Evolutionary conservation across 2,888 invertebrate species (phyloP).

Genomic region (Napeogenes sylphis): DNA sequence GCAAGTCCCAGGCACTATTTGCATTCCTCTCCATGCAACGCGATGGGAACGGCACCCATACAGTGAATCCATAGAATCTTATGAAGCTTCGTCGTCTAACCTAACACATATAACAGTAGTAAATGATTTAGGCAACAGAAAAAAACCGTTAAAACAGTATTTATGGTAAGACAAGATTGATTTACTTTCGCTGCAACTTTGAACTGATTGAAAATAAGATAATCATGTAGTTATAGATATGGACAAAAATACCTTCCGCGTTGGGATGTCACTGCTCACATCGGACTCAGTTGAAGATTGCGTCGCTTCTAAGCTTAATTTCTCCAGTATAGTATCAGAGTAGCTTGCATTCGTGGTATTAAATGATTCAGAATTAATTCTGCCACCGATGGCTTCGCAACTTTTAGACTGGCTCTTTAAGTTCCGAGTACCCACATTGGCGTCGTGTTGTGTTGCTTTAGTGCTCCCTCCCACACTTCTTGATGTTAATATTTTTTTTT

Average conservation of each 20-base stretch:
- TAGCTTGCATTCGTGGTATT: conserved; percentile 50
- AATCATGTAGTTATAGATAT: neutral
- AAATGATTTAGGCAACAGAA: too few species aligned
- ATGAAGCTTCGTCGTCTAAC: too few species aligned
- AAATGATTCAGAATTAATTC: conserved; percentile 40
- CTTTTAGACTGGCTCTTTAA: conserved; percentile 61
- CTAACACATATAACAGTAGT: too few species aligned
- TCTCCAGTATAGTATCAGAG: conserved; percentile 61
- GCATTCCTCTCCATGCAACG: too few species aligned
- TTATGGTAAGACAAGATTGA: too few species aligned
- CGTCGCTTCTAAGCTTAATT: conserved; percentile 49
- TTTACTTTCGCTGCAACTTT: too few species aligned
- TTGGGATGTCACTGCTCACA: conserved; percentile 38
- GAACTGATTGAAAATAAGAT: too few species aligned
- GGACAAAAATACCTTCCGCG: conserved; percentile 41
- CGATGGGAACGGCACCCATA: too few species aligned
- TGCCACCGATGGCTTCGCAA: conserved; percentile 62
- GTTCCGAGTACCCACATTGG: conserved; percentile 55
- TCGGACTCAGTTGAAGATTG: conserved; percentile 46
- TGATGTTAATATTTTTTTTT: conserved; percentile 40
- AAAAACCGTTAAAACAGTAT: too few species aligned
- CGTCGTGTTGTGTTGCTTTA: conserved; percentile 50
- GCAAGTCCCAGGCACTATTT: too few species aligned
- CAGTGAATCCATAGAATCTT: too few species aligned
- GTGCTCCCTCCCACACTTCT: conserved; percentile 53